These are phyloP conservation scores for Carposina sasakii DNA, from an alignment of 1,140 invertebrate genomes.

Conservation along the genomic window DNA sequence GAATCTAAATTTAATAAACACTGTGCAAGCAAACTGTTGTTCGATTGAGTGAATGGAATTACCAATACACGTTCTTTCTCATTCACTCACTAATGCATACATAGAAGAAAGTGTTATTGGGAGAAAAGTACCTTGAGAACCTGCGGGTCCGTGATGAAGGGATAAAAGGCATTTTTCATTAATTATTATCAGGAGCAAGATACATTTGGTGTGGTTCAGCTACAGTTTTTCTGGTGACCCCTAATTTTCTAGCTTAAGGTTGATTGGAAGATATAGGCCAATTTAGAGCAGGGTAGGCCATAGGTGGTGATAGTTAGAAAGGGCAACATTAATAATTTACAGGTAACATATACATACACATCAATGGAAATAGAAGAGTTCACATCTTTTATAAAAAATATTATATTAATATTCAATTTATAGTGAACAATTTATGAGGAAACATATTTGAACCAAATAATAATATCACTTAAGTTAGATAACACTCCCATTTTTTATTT, in stretches of 20 bases:
- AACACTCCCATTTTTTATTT: no score
- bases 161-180: conserved; percentile 69
- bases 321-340: conserved; percentile 45
- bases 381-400: conserved; percentile 18
- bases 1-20: conserved; percentile 14
- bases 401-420: conserved; percentile 13
- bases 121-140: conserved; percentile 82
- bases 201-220: conserved; percentile 38
- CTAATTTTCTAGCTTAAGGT: conserved; percentile 41
- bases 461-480: no score
- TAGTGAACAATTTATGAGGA: conserved; percentile 32
- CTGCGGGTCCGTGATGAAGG: conserved; percentile 74
- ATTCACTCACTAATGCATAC: no score
- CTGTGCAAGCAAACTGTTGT: conserved; percentile 32
- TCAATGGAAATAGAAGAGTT: conserved; percentile 47
- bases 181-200: conserved; percentile 60
- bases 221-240: conserved; percentile 53
- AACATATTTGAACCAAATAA: no score
- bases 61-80: no score
- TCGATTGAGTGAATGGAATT: conserved; percentile 27
- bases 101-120: conserved; percentile 65
- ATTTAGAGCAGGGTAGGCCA: conserved; percentile 44
- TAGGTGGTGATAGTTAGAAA: conserved; percentile 45
- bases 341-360: conserved; percentile 53
- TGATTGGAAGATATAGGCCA: conserved; percentile 34